A percentile compares a stretch with the other conserved stretches of the same genome.
Evolutionary conservation across 2,888 invertebrate genomes (phyloP).

Genomic region (Mechanitis mazaeus): DNA sequence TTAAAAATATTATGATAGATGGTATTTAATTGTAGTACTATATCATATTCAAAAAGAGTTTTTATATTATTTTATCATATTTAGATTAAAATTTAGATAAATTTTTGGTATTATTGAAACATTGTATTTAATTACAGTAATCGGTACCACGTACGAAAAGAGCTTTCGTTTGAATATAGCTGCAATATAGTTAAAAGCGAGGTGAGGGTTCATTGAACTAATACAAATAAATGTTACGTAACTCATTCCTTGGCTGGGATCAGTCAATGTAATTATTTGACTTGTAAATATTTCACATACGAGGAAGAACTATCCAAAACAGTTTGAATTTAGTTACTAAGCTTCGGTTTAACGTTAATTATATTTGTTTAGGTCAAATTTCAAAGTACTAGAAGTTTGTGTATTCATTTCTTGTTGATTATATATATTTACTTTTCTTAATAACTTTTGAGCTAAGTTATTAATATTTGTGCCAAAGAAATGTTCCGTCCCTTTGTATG

Average conservation of each 20-base stretch:
- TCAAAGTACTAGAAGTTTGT: too few species aligned
- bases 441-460: too few species aligned
- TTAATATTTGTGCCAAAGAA: not conserved
- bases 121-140: slow-evolving; percentile 17
- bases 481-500: slow-evolving; percentile 2
- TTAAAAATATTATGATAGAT: too few species aligned
- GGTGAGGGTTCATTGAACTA: slow-evolving; percentile 55
- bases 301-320: not conserved
- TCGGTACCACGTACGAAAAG: slow-evolving; percentile 5
- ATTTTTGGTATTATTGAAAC: not conserved
- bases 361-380: too few species aligned
- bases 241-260: slow-evolving; percentile 49
- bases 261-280: slow-evolving; percentile 49
- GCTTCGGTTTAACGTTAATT: not conserved
- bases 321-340: not conserved
- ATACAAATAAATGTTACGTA: slow-evolving; percentile 51
- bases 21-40: too few species aligned
- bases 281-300: slow-evolving; percentile 35
- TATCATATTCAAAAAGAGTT: too few species aligned
- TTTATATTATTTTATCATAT: too few species aligned
- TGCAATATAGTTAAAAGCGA: slow-evolving; percentile 34
- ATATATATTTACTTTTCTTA: too few species aligned
- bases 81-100: too few species aligned
- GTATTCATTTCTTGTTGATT: too few species aligned
- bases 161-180: slow-evolving; percentile 20